A percentile compares a stretch with the other conserved stretches of the same genome.
phyloP scores from a whole-genome alignment of 2,888 invertebrate species.

The Latrodectus hesperus region DNA sequence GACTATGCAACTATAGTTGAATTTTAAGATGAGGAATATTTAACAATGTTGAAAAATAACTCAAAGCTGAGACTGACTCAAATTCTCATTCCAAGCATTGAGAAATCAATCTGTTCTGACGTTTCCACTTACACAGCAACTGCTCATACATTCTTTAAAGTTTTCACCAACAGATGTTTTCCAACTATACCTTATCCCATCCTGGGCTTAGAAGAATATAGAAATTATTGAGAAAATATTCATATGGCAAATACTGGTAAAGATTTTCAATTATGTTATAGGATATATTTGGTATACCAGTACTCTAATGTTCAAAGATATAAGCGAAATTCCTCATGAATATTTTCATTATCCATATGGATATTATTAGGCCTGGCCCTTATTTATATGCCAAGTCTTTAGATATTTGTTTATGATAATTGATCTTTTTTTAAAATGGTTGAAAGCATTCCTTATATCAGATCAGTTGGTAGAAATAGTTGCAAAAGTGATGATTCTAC shows the following conservation, averaged over 20 bases:
- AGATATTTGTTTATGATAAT: constrained; percentile 23
- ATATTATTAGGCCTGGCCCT: constrained; percentile 4
- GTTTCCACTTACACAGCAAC: constrained; percentile 22
- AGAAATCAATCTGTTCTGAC: constrained; percentile 14
- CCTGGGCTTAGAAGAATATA: neutral
- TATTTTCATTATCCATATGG: neutral
- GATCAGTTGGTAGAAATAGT: constrained; percentile 63
- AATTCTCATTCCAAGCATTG: neutral
- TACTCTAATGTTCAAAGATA: constrained; percentile 16
- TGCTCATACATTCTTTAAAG: constrained; percentile 8
- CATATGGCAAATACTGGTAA: constrained; percentile 36
- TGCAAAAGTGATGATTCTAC: constrained; percentile 62
- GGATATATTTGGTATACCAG: constrained; percentile 6
- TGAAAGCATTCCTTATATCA: constrained; percentile 70
- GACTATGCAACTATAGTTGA: constrained; percentile 18
- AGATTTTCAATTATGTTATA: constrained; percentile 38
- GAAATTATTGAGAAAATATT: constrained; percentile 19
- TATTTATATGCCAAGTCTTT: neutral
- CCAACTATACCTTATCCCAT: constrained; percentile 17
- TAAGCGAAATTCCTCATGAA: neutral
- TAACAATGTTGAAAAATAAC: constrained; percentile 17
- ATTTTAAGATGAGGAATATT: constrained; percentile 26
- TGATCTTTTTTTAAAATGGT: constrained; percentile 63
- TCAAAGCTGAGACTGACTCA: constrained; percentile 19
- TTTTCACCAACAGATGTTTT: neutral